Percentiles rank a stretch among this genome's conserved stretches.
Conservation (phyloP, 2,888 invertebrate species). For the Colostygia pectinataria region DNA sequence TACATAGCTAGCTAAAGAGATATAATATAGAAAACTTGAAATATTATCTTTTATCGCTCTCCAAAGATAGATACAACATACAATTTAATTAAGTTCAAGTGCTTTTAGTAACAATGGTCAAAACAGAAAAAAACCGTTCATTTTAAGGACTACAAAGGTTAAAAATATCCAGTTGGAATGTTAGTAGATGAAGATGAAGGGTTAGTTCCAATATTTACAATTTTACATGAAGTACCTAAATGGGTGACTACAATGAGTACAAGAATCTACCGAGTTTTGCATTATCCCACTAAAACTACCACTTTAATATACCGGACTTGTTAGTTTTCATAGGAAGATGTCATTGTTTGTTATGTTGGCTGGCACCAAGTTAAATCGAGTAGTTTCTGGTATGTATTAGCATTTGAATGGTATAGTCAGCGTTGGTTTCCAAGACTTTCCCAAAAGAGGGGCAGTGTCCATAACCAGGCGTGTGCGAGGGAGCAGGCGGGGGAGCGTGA, state of each 20-base stretch:
- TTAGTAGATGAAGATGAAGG: conserved; percentile 20
- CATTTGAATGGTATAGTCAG: conserved; percentile 13
- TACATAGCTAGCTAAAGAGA: too few species aligned
- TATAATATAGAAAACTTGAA: too few species aligned
- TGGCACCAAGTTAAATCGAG: neutral
- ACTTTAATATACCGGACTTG: neutral
- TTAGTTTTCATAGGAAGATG: neutral
- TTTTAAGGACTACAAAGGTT: too few species aligned
- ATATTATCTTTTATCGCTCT: too few species aligned
- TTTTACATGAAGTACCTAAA: neutral
- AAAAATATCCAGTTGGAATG: neutral
- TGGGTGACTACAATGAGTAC: neutral
- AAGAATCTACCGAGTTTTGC: conserved; percentile 1
- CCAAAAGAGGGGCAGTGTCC: conserved; percentile 29
- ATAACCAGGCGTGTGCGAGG: conserved; percentile 29
- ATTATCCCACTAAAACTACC: neutral
- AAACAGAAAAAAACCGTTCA: too few species aligned
- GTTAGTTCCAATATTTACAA: conserved; percentile 10
- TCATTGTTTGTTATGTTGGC: neutral
- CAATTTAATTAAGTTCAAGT: too few species aligned
- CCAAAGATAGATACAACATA: too few species aligned
- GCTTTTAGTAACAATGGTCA: too few species aligned
- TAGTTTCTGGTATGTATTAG: conserved; percentile 3
- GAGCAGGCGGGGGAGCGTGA: conserved; percentile 41
- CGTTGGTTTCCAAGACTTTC: conserved; percentile 6